Evolutionary conservation across 1,140 invertebrate genomes (phyloP).

Genomic region (Eueides isabella): DNA sequence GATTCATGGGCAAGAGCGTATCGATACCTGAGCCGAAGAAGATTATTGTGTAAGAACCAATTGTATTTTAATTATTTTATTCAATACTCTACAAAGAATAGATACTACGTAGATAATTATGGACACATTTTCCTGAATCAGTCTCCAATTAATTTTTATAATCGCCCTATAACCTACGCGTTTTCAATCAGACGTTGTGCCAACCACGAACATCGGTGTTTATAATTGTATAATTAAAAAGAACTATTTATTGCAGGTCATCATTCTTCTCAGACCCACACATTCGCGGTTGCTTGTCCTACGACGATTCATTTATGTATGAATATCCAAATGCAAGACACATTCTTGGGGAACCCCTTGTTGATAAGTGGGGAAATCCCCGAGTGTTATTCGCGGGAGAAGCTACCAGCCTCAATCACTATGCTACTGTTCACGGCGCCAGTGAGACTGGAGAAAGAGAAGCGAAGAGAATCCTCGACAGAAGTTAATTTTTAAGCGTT

Average conservation of each 20-base stretch:
- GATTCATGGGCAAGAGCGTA: conserved; percentile 51
- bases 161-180: too few relatives aligned
- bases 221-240: background rate
- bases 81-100: too few relatives aligned
- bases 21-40: conserved; percentile 51
- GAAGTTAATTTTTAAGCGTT: background rate
- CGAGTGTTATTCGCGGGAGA: conserved; percentile 65
- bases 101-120: too few relatives aligned
- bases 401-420: conserved; percentile 78
- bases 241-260: conserved; percentile 40
- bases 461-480: conserved; percentile 66
- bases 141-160: too few relatives aligned
- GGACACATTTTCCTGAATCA: too few relatives aligned
- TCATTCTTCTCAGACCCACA: conserved; percentile 56
- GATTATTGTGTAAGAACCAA: conserved; percentile 44
- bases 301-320: conserved; percentile 47
- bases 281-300: conserved; percentile 56
- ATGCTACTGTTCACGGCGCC: conserved; percentile 86
- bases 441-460: conserved; percentile 83
- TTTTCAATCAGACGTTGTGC: too few relatives aligned
- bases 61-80: too few relatives aligned
- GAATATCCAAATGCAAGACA: conserved; percentile 47
- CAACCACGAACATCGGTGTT: too few relatives aligned
- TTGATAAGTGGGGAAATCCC: conserved; percentile 44
- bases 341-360: conserved; percentile 44